Conservation (phyloP, 2,113 vertebrate genomes). For the Ploceus nigricollis region DNA sequence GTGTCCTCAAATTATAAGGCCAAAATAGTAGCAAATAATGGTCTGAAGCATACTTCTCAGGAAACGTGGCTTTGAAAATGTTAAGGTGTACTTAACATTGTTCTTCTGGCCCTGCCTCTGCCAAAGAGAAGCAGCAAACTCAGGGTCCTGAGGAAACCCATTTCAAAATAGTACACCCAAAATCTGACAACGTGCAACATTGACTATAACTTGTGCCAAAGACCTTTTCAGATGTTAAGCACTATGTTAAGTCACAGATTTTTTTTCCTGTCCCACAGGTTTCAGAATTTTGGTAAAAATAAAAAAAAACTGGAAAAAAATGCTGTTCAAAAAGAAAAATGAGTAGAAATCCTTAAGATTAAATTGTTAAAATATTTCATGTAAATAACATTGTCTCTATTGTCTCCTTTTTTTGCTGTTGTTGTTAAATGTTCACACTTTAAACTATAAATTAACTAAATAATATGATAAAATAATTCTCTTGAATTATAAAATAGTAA, state of each 20-base stretch:
- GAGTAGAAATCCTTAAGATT: not conserved
- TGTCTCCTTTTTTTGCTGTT: not conserved
- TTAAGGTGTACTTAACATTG: not conserved
- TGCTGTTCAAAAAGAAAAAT: not conserved
- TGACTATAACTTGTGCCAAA: not conserved
- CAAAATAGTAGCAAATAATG: not conserved
- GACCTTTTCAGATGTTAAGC: not conserved
- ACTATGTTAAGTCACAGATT: not conserved
- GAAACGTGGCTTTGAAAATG: not conserved
- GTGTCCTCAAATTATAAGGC: not conserved
- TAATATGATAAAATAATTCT: not conserved
- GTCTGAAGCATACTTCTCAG: not conserved
- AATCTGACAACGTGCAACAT: not conserved
- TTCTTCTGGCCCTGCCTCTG: not conserved
- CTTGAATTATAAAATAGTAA: not conserved
- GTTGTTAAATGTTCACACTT: not conserved
- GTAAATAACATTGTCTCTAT: not conserved
- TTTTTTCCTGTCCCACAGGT: not conserved
- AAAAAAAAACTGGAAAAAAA: not conserved
- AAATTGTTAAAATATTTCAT: not conserved
- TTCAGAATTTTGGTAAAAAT: not conserved
- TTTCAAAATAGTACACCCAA: not conserved
- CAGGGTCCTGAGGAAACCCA: not conserved
- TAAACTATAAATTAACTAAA: not conserved
- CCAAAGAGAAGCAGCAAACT: not conserved